Percentiles rank a stretch among this genome's conserved stretches.
Evolutionary conservation across 2,888 invertebrate genomes (phyloP).

Genomic region (Spatulosminthurus flaviceps): DNA sequence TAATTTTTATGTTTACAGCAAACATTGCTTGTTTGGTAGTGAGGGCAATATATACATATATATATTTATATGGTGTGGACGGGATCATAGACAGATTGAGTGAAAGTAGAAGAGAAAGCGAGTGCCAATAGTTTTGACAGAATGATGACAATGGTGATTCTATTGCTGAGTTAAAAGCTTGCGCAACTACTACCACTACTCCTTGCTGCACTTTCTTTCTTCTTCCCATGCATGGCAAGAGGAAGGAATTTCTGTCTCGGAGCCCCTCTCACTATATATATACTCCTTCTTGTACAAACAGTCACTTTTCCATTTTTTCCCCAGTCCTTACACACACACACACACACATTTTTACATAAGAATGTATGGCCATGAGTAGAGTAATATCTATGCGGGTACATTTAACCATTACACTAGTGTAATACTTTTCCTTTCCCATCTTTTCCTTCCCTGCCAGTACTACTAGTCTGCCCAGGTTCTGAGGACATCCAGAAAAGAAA

Average conservation of each 20-base stretch:
- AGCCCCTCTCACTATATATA: too few species aligned
- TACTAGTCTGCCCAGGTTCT: not conserved
- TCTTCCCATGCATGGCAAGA: not conserved
- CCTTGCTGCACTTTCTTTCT: not conserved
- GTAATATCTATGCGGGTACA: too few species aligned
- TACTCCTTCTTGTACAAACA: too few species aligned
- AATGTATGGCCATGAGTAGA: too few species aligned
- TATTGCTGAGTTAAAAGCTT: conserved; percentile 25
- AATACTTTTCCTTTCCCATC: too few species aligned
- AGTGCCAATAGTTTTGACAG: conserved; percentile 39
- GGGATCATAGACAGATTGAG: conserved; percentile 10
- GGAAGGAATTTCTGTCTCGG: too few species aligned
- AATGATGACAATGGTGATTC: conserved; percentile 38
- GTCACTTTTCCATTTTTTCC: not conserved
- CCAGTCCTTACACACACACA: conserved; percentile 6
- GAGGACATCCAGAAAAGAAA: not conserved
- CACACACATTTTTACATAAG: not conserved
- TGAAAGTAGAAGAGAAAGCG: conserved; percentile 30
- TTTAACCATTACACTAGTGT: too few species aligned
- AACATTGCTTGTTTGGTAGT: too few species aligned
- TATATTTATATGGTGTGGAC: not conserved
- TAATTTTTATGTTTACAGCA: too few species aligned
- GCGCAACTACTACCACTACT: not conserved
- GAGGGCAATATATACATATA: not conserved
- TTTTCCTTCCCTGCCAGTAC: too few species aligned